A percentile compares a stretch with the other conserved stretches of the same genome.
Evolutionary conservation across 2,113 vertebrate genomes (phyloP).

Genomic region (Cyprinus carpio): DNA sequence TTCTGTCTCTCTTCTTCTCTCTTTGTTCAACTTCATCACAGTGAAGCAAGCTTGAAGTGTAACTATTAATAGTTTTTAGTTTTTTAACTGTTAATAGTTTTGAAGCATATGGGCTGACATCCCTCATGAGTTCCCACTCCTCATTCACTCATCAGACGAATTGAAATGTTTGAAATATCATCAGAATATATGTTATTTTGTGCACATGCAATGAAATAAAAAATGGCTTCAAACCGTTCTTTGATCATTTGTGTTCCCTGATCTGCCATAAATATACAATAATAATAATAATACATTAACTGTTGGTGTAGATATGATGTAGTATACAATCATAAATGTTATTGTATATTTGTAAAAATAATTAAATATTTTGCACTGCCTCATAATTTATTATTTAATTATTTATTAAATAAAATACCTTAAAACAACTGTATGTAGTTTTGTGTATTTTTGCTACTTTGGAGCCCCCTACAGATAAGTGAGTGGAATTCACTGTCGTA

Average conservation of each 20-base stretch:
- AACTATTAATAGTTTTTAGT: too few species aligned
- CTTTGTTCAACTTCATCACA: neutral
- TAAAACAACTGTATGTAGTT: neutral
- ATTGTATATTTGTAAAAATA: neutral
- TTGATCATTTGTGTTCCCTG: neutral
- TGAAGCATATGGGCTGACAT: neutral
- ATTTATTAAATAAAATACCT: neutral
- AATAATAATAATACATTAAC: neutral
- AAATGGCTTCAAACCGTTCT: neutral
- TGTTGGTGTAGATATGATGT: neutral
- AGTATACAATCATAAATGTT: neutral
- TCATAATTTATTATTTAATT: neutral
- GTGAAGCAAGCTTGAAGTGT: neutral
- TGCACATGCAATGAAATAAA: neutral
- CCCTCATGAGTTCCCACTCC: neutral
- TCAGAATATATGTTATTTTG: too few species aligned
- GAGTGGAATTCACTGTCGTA: too few species aligned
- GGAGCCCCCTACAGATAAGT: too few species aligned
- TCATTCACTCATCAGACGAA: neutral
- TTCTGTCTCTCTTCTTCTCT: neutral
- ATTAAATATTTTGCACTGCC: neutral
- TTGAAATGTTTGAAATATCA: neutral
- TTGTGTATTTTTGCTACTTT: too few species aligned
- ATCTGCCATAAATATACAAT: conserved; percentile 3
- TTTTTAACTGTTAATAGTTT: neutral